Percentiles rank a stretch among this genome's conserved stretches.
phyloP scores from a whole-genome alignment of 1,140 invertebrate genomes.

The Globodera ellingtonae region DNA sequence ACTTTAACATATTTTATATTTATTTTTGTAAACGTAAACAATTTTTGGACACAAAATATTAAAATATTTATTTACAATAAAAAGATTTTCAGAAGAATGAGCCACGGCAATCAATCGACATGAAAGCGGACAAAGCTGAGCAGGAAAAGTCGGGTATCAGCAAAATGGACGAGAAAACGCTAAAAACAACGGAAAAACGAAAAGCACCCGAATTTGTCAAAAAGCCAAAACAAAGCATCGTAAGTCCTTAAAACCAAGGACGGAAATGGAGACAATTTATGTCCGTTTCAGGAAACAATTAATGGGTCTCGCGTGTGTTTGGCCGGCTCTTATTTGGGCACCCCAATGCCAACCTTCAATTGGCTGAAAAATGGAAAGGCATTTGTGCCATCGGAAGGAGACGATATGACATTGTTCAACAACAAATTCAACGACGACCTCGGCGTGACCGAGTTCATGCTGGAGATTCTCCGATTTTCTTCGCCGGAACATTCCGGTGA shows the following conservation, averaged over 20 bases:
- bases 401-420: conserved; percentile 18
- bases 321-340: conserved; percentile 7
- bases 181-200: conserved; percentile 7
- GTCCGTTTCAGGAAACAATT: conserved; percentile 15
- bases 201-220: conserved; percentile 18
- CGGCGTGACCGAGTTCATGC: conserved; percentile 11
- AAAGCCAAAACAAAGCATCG: conserved; percentile 17
- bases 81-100: conserved; percentile 6
- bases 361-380: conserved; percentile 24
- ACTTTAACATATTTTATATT: not conserved
- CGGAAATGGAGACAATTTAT: not conserved
- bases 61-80: too few relatives aligned
- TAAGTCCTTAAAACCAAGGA: conserved; percentile 1
- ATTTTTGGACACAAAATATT: too few relatives aligned
- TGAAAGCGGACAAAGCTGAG: not conserved
- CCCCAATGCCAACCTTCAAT: conserved; percentile 13
- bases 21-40: not conserved
- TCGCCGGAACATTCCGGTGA: conserved; percentile 25
- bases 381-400: not conserved
- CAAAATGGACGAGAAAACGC: not conserved
- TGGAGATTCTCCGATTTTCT: conserved; percentile 17
- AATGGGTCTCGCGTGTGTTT: conserved; percentile 24
- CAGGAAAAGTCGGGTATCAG: not conserved
- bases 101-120: not conserved
- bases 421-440: conserved; percentile 24